Base-by-base conservation (phyloP, 2,113 vertebrate genomes). In the Agelaius tricolor region DNA sequence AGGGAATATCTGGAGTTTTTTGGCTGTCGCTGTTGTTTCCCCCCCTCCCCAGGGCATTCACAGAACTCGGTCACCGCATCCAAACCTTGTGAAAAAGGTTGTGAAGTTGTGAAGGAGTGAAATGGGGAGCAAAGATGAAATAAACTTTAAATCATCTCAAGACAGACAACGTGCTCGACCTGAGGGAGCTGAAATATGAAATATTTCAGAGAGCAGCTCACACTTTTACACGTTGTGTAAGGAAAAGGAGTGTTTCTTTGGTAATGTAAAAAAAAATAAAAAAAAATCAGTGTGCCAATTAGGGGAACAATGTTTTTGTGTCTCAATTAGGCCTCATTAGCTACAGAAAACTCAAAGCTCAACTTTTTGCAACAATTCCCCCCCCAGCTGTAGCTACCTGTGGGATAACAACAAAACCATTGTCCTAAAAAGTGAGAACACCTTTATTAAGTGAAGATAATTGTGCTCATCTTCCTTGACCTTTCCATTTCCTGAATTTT, bases 251-350 rank as follows among this genome's bases (percentile, higher is more conserved):
- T 28, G 20, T 88, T 94, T 66, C 62, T 89, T 83, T 78, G 57
- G 73, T 94, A 82, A 94, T 71, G 39, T 67, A 59, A 66, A 37
- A 79, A 96, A 97, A 97, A 93, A 28, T 75, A 94, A 93, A 28
- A 72, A 94, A 96, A 97, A 73, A 96, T 93, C 96, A 61, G 47
- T 20, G 49, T 79, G 94, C 84, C 97, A 96, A 96, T 98, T 96
- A 97, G 43, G 51, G 69, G 67, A 81, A 46, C 90, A 79, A 57
- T 54, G 76, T n/a, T 96, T 98, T 81, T 90, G 66, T 49, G 69
- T 65, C 30, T n/a, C 74, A 49, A 57, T 88, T 92, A 86, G 84
- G 90, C 80, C 65, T 96, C 80, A 69, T 90, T 93, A 82, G 3
- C 28, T 30, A 10, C 8, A 91, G 75, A 93, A 93, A 95, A 89